Evolutionary conservation across 2,113 vertebrate species (phyloP), one percentile per base, ranked within the genome.

Genomic region (Gobio gobio): DNA sequence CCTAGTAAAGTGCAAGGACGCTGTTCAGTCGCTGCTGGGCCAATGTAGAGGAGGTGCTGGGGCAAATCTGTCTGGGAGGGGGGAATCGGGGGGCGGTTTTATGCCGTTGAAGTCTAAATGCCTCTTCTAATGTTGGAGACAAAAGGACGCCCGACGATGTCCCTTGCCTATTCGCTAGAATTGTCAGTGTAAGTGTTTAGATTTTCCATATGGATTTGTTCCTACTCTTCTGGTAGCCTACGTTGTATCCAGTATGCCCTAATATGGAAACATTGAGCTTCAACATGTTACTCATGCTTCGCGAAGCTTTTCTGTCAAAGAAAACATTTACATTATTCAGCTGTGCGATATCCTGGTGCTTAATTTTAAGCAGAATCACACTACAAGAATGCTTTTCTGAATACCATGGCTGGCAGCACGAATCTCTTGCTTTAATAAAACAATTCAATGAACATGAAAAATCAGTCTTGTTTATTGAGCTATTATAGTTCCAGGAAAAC

Each of bases 201-300:
- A 76, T 75, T 59, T 72, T 76, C 61, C 66, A 54, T 68, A 76
- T 45, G 82, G 75, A 81, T 59, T 66, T 36, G 75, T 29, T 76
- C 24, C 36, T 18, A 10, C 22, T 8, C 49, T 56, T 77, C 47
- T 79, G 6, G n/a, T 20, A 56, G 51, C 5, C 51, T 40, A 43
- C 49, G 83, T 63, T 68, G 68, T 26, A 49, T 29, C 18, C 51
- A 22, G 36, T 43, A 12, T 83, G 58, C 70, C 84, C 76, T 76
- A 86, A 88, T 88, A 88, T 88, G 87, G 87, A 20, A 18, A 88
- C 76, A 86, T 70, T 76, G 81, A 18, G 64, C 68, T 80, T 22
- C 56, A 36, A 43, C 66, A 47, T 43, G 45, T 74, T 51, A 61
- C 51, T 78, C 72, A n/a, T 56, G 78, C 20, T 77, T 76, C 58